Evolutionary conservation across 2,113 vertebrate species (phyloP).

Genomic region (Malurus elegans): DNA sequence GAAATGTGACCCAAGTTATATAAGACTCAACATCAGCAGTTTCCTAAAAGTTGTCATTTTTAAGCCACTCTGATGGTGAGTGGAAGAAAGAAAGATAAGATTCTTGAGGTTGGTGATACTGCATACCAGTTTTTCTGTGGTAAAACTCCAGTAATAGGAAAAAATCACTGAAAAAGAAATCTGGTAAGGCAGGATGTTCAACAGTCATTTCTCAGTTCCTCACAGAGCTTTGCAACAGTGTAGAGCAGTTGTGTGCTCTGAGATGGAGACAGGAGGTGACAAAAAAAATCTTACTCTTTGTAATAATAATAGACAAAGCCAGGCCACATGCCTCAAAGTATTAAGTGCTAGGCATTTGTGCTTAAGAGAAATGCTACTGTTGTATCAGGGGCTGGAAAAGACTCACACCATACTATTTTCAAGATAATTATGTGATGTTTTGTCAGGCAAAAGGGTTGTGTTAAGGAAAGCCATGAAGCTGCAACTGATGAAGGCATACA

Average conservation of each 20-base stretch:
- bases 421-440: background rate
- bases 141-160: background rate
- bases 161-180: background rate
- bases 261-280: background rate
- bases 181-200: background rate
- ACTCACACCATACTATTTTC: background rate
- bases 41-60: background rate
- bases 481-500: rapidly evolving
- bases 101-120: background rate
- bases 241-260: rapidly evolving
- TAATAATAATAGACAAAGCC: background rate
- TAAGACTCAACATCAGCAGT: background rate
- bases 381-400: background rate
- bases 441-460: background rate
- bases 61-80: background rate
- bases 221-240: background rate
- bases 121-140: background rate
- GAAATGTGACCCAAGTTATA: background rate
- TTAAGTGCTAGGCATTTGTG: background rate
- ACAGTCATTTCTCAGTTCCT: background rate
- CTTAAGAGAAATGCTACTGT: background rate
- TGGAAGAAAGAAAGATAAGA: background rate
- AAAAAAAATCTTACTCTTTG: background rate
- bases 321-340: background rate
- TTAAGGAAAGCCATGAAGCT: background rate